Conservation (phyloP, 2,888 invertebrate genomes). For the Drosophila quinaria region DNA sequence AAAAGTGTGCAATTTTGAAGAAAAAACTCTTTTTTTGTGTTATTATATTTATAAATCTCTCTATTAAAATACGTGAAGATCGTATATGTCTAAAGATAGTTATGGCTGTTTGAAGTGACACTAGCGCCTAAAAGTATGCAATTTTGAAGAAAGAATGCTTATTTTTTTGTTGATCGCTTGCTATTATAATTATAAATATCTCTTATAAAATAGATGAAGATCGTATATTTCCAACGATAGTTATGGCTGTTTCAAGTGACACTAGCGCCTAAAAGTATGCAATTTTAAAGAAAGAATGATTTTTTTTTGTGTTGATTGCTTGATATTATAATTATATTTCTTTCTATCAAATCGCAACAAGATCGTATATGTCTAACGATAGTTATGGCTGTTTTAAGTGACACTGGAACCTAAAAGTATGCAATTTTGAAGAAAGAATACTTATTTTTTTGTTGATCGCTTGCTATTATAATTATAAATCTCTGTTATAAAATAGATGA, state of each 20-base stretch:
- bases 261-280: not conserved
- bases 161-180: no score
- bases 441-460: no score
- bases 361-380: not conserved
- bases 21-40: no score
- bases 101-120: not conserved
- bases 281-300: no score
- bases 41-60: not conserved
- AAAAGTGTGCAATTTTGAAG: no score
- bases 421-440: no score
- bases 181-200: no score
- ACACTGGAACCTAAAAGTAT: not conserved
- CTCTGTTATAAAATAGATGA: rapidly evolving
- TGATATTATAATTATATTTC: no score
- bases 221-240: not conserved
- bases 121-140: not conserved
- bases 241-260: not conserved
- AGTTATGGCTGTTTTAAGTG: not conserved
- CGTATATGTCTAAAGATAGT: not conserved
- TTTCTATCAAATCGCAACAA: not conserved
- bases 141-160: no score
- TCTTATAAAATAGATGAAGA: not conserved
- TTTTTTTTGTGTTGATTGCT: no score
- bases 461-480: not conserved
- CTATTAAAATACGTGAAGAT: not conserved